Conservation (phyloP, 2,797 vertebrate species). For the Phrynocephalus forsythii region DNA sequence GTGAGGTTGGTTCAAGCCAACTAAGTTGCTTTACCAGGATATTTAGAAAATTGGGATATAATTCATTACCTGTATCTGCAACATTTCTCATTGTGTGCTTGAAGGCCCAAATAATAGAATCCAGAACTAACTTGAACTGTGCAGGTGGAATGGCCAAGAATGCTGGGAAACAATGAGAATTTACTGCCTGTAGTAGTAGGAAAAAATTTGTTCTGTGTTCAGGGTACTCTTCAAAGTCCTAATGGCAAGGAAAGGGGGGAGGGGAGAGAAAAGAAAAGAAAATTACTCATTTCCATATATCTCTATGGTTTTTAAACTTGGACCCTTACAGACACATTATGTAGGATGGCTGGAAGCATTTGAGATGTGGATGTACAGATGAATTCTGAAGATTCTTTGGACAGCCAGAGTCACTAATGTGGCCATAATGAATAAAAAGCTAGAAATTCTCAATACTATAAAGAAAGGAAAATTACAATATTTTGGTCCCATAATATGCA, state of each 20-base stretch:
- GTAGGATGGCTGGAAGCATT: no score
- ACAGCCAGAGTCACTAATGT: no score
- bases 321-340: no score
- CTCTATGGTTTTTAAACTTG: no score
- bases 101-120: slow-evolving; percentile 99
- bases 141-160: slow-evolving; percentile 97
- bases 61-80: slow-evolving; percentile 92
- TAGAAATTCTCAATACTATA: no score
- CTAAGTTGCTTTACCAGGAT: not conserved
- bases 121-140: slow-evolving; percentile 98
- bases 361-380: no score
- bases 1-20: not conserved
- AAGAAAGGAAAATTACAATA: no score
- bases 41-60: not conserved
- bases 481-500: no score
- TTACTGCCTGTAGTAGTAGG: slow-evolving; percentile 96
- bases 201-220: slow-evolving; percentile 99
- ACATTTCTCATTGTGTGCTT: slow-evolving; percentile 99
- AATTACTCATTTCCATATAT: not conserved
- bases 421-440: no score
- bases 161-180: slow-evolving; percentile 98
- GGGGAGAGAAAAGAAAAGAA: not conserved
- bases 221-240: slow-evolving; percentile 99
- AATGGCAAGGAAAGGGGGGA: not conserved
- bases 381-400: no score